Base-by-base conservation (phyloP, 2,113 vertebrate species). In the Tragelaphus scriptus region DNA sequence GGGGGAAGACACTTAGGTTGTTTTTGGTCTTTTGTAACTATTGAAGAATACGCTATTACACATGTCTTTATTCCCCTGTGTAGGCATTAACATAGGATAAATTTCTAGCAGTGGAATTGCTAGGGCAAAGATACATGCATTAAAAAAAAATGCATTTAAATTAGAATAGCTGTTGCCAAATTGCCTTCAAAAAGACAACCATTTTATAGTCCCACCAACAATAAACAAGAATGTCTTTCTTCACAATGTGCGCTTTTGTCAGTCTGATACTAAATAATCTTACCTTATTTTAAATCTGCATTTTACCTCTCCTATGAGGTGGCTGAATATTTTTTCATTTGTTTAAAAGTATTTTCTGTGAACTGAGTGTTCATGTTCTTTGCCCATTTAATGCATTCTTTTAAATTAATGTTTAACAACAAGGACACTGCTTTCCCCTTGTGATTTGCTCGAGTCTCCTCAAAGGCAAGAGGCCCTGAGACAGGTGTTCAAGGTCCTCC, bases 331-430 rank as follows among this genome's bases (percentile, higher is more conserved):
- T 26, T 95, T 96, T 91, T 59, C 49, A 90, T 85, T 97, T 97
- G 75, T 92, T 89, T 95, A 65, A 93, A 97, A 77, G 28, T 75
- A 81, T 85, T 82, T 95, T 85, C 61, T 61, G 5, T 88, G 79
- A 93, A 49, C 25, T 91, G 25, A 95, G 81, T 56, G 10, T 82
- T 95, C 47, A 77, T 79, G 53, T 68, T 40, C 25, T 97, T 98
- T 95, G 36, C 30, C 53, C 17, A 61, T 75, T 93, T 94, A 75
- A 61, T 65, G 68, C 53, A 88, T 88, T 90, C 82, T 85, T 95
- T 96, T 71, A 95, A 93, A 85, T 90, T 84, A 96, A 30, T 88
- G 65, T 95, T 97, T 90, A 96, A 91, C 63, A 94, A 91, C 79
- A 80, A 80, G 91, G 51, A 90, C 10, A 81, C 28, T 17, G 47